phyloP scores from a whole-genome alignment of 2,113 vertebrate genomes.

The Sarotherodon lohbergeri region DNA sequence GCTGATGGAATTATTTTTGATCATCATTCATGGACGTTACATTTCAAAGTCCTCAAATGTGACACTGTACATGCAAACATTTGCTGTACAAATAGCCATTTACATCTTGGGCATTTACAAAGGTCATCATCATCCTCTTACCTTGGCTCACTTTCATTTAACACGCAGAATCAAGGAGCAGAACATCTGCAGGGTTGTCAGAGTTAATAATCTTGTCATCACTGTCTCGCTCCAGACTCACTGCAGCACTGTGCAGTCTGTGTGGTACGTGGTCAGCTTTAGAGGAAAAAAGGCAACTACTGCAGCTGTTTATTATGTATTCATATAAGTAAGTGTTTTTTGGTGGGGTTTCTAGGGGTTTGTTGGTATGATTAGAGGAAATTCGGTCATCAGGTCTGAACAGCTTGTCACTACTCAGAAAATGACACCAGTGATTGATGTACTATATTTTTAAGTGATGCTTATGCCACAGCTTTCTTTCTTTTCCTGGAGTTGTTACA shows the following conservation, averaged over 20 bases:
- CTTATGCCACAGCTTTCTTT: background rate
- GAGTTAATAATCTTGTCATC: slow-evolving; percentile 35
- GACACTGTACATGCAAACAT: slow-evolving; percentile 54
- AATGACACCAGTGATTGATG: background rate
- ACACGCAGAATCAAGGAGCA: background rate
- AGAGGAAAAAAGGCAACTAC: background rate
- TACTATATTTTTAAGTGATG: background rate
- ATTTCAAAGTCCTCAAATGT: slow-evolving; percentile 35
- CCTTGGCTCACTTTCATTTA: slow-evolving; percentile 32
- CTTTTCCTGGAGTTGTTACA: background rate
- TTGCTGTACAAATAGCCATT: slow-evolving; percentile 50
- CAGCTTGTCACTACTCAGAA: background rate
- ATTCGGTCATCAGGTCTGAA: background rate
- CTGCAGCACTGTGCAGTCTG: background rate
- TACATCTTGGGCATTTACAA: slow-evolving; percentile 5
- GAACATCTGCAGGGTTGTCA: slow-evolving; percentile 17
- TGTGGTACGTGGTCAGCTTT: background rate
- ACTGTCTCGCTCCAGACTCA: background rate
- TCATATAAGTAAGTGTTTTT: background rate
- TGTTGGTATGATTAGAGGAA: background rate
- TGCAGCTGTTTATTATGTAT: background rate
- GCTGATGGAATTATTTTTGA: slow-evolving; percentile 58
- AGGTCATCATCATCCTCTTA: slow-evolving; percentile 35
- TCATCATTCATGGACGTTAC: slow-evolving; percentile 58
- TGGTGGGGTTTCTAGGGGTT: background rate